A percentile compares a stretch with the other conserved stretches of the same genome.
These are phyloP conservation scores for Hyles lineata DNA, from an alignment of 2,888 invertebrate genomes.

Conservation along the genomic window DNA sequence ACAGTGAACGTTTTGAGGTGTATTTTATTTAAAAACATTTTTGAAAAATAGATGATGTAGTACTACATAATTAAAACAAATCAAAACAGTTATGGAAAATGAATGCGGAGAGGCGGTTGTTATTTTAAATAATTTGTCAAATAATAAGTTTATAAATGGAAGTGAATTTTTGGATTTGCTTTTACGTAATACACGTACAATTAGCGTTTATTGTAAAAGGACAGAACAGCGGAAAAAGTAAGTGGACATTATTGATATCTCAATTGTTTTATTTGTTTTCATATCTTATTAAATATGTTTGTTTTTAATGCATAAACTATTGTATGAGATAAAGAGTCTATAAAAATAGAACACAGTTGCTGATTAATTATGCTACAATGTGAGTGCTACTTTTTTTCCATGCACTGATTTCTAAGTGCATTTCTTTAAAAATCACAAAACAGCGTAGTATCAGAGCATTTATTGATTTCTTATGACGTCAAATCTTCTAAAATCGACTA, in stretches of 20 bases:
- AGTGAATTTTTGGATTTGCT: conserved; percentile 72
- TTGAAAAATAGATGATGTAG: neutral
- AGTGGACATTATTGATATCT: conserved; percentile 45
- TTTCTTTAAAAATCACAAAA: no score
- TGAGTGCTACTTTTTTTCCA: no score
- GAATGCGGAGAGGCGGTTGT: conserved; percentile 52
- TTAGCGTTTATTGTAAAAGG: conserved; percentile 59
- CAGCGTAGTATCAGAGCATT: no score
- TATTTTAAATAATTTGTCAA: conserved; percentile 62
- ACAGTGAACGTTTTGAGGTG: neutral
- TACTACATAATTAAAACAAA: neutral
- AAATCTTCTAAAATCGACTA: neutral
- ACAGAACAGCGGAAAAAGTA: conserved; percentile 64
- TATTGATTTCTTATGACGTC: neutral
- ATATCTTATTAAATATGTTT: neutral
- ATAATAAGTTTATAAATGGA: conserved; percentile 75
- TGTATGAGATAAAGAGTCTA: no score
- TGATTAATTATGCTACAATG: no score
- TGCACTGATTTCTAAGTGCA: no score
- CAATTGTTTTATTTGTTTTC: neutral
- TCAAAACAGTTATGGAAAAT: conserved; percentile 74
- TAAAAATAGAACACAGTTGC: no score
- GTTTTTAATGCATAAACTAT: no score
- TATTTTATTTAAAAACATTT: neutral
- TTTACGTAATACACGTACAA: conserved; percentile 63